phyloP scores from a whole-genome alignment of 2,888 invertebrate genomes.

The Miltochrista miniata region DNA sequence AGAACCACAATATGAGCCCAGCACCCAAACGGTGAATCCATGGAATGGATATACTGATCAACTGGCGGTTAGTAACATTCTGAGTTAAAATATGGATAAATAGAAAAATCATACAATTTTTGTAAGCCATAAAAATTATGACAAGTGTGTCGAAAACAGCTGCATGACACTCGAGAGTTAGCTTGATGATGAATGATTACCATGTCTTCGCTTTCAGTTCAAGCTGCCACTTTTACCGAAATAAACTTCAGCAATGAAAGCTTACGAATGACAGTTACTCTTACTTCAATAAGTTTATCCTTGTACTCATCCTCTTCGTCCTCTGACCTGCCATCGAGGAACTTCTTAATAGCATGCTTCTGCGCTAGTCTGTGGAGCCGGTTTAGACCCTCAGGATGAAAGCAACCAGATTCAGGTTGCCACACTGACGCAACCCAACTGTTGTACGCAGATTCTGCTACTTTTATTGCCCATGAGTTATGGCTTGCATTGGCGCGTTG shows the following conservation, averaged over 20 bases:
- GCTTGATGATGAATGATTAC: no score
- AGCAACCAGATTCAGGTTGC: constrained; percentile 27
- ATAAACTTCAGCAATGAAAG: not conserved
- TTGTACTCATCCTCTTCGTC: constrained; percentile 18
- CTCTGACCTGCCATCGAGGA: constrained; percentile 13
- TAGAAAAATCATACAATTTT: no score
- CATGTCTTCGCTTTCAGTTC: no score
- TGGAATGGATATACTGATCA: no score
- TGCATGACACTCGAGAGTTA: no score
- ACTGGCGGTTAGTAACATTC: no score
- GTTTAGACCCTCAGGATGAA: constrained; percentile 22
- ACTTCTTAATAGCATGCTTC: constrained; percentile 12
- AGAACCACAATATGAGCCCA: no score
- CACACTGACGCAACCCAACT: constrained; percentile 24
- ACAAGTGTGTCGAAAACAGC: no score
- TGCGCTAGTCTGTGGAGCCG: constrained; percentile 16
- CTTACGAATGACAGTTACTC: not conserved
- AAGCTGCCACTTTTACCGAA: no score
- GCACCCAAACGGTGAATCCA: no score
- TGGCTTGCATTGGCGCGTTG: constrained; percentile 24
- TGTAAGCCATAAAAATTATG: no score
- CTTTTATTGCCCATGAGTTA: constrained; percentile 30
- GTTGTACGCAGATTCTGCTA: constrained; percentile 29
- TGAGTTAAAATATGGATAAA: no score
- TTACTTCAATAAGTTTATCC: constrained; percentile 8